phyloP scores from a whole-genome alignment of 2,113 vertebrate species.

The Sinocyclocheilus maitianheensis region DNA sequence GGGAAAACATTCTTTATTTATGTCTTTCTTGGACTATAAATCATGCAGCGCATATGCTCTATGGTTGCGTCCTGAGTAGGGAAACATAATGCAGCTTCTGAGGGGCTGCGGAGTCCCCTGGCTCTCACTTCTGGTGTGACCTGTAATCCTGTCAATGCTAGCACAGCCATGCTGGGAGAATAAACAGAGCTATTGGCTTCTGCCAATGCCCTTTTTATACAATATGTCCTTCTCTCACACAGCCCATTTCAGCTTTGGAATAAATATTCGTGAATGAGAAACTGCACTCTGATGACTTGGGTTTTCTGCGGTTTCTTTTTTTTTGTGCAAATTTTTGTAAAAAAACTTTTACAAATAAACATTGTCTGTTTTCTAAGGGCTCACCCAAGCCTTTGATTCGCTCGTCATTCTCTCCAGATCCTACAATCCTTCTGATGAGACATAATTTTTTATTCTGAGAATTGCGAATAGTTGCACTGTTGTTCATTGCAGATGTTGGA shows the following conservation, averaged over 20 bases:
- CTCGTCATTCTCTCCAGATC: background rate
- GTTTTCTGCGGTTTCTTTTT: background rate
- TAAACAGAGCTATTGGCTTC: conserved; percentile 63
- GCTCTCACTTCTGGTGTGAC: conserved; percentile 71
- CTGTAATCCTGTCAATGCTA: conserved; percentile 71
- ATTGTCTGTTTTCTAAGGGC: conserved; percentile 5
- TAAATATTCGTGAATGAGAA: conserved; percentile 6
- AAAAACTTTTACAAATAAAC: conserved; percentile 20
- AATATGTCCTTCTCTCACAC: conserved; percentile 3
- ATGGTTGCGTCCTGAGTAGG: conserved; percentile 51
- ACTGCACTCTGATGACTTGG: background rate
- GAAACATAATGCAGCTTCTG: conserved; percentile 66
- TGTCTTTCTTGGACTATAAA: conserved; percentile 49
- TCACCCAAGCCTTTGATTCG: background rate
- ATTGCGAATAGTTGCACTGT: conserved; percentile 37
- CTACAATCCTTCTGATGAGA: background rate
- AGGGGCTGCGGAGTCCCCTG: conserved; percentile 59
- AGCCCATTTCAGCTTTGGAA: background rate
- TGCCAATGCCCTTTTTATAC: conserved; percentile 48
- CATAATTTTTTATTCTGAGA: conserved; percentile 26
- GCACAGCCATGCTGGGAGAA: conserved; percentile 67
- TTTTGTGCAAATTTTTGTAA: background rate
- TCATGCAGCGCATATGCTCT: conserved; percentile 61
- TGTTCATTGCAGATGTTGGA: conserved; percentile 50
- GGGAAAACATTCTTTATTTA: conserved; percentile 57